Evolutionary conservation across 2,113 vertebrate species (phyloP).

Genomic region (Coregonus clupeaformis): DNA sequence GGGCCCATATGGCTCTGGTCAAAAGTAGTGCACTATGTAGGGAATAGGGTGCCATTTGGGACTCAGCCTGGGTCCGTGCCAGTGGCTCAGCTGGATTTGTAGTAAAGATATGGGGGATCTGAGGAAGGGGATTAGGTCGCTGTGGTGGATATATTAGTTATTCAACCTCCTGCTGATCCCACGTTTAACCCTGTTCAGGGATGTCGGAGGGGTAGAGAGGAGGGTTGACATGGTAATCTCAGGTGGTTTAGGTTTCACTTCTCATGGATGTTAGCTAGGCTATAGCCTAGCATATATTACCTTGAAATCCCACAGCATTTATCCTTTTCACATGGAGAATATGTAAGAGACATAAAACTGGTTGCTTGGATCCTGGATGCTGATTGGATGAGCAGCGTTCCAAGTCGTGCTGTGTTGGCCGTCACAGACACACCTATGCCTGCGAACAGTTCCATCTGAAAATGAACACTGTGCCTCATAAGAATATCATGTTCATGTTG

Average conservation of each 20-base stretch:
- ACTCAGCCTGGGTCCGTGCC: background rate
- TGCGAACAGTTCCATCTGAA: too few species aligned
- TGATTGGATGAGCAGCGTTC: background rate
- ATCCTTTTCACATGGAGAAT: background rate
- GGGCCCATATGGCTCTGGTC: too few species aligned
- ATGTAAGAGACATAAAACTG: background rate
- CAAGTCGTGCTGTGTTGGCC: background rate
- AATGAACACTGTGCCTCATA: too few species aligned
- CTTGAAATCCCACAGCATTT: slow-evolving; percentile 23
- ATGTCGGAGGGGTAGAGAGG: background rate
- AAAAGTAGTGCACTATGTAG: too few species aligned
- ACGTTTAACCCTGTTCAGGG: slow-evolving; percentile 13
- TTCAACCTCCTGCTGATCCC: slow-evolving; percentile 30
- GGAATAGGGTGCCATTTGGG: background rate
- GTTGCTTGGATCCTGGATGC: slow-evolving; percentile 3
- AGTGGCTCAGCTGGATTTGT: slow-evolving; percentile 36
- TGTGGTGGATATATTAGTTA: slow-evolving; percentile 37
- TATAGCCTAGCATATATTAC: background rate
- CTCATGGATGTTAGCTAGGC: slow-evolving; percentile 1
- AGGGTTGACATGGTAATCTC: background rate
- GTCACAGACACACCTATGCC: too few species aligned
- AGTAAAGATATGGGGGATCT: slow-evolving; percentile 32
- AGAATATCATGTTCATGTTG: too few species aligned
- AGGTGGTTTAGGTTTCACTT: background rate
- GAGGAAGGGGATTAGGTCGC: slow-evolving; percentile 20